Evolutionary conservation across 2,113 vertebrate species (phyloP).

Genomic region (Corydoras maculifer): DNA sequence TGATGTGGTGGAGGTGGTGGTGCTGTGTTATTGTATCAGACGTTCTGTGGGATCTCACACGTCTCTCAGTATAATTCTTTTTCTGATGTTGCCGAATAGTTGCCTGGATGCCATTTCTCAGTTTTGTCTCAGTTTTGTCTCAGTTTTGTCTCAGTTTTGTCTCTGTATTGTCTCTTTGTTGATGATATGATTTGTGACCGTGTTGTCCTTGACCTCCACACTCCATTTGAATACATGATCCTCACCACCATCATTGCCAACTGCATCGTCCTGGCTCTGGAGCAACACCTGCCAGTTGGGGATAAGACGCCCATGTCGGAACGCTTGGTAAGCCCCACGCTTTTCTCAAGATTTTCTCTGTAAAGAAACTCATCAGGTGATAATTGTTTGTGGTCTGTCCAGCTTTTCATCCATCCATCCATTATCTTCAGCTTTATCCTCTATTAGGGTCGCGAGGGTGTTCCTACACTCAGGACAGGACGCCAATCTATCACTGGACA

Average conservation of each 20-base stretch:
- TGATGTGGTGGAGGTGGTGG: no score
- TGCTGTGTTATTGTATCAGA: no score
- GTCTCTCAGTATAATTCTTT: no score
- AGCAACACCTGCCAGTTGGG: constrained; percentile 87
- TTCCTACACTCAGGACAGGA: no score
- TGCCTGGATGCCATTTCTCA: background rate
- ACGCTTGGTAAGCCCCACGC: constrained; percentile 79
- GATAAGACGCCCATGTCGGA: constrained; percentile 98
- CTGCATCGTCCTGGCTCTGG: constrained; percentile 94
- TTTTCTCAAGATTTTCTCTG: background rate
- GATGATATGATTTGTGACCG: constrained; percentile 9
- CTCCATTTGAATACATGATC: constrained; percentile 99
- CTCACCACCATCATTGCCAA: constrained; percentile 97
- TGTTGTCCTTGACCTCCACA: constrained; percentile 74
- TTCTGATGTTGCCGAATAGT: no score
- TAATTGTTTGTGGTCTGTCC: no score
- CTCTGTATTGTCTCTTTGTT: background rate
- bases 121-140: background rate
- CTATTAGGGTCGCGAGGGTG: no score
- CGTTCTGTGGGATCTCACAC: no score
- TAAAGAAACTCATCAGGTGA: no score
- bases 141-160: background rate
- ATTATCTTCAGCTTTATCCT: no score
- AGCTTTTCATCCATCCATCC: no score
- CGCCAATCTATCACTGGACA: no score